Evolutionary conservation across 1,140 invertebrate genomes (phyloP).

Genomic region (Heliconius nattereri): DNA sequence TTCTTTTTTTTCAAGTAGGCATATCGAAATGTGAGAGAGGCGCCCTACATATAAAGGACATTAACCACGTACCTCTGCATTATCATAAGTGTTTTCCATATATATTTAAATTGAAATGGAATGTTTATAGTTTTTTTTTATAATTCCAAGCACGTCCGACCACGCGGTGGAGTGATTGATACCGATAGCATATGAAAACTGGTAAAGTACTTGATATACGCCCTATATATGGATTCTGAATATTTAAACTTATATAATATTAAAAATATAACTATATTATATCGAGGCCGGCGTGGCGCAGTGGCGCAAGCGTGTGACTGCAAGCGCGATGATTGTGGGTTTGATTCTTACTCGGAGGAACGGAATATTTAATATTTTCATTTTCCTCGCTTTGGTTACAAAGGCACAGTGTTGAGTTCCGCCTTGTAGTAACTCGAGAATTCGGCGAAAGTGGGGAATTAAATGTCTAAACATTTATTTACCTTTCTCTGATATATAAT

Average conservation of each 20-base stretch:
- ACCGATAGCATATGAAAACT: conserved; percentile 36
- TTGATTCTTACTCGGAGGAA: too few relatives aligned
- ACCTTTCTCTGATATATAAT: too few relatives aligned
- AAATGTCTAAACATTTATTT: not conserved
- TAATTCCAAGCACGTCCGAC: conserved; percentile 35
- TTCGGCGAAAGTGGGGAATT: not conserved
- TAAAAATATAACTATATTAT: not conserved
- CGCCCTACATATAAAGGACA: not conserved
- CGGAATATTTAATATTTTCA: too few relatives aligned
- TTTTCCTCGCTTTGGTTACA: too few relatives aligned
- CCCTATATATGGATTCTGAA: not conserved
- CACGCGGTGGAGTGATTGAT: conserved; percentile 42
- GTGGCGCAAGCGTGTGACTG: too few relatives aligned
- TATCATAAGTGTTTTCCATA: conserved; percentile 15
- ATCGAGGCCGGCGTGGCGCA: too few relatives aligned
- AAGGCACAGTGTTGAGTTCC: too few relatives aligned
- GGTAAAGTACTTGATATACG: not conserved
- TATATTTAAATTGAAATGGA: conserved; percentile 10
- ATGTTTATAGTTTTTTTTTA: conserved; percentile 22
- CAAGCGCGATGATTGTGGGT: too few relatives aligned
- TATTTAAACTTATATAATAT: not conserved
- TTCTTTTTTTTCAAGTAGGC: not conserved
- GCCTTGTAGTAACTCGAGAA: too few relatives aligned
- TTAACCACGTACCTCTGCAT: not conserved
- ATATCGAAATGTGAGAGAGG: not conserved